Conservation (phyloP, 2,797 vertebrate species). For the Sebastes trivittatus region DNA sequence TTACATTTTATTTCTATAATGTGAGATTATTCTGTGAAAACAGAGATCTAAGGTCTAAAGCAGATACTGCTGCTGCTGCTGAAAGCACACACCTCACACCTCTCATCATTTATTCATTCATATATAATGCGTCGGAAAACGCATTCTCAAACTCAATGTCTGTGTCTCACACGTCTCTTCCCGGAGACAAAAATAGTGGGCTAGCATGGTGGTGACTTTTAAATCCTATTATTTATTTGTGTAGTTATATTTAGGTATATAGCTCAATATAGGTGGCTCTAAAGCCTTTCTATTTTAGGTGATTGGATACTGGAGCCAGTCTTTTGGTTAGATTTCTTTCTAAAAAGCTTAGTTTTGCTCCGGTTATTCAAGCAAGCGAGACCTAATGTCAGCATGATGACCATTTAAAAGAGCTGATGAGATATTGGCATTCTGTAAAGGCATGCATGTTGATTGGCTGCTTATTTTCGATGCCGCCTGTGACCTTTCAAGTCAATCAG, state of each 20-base stretch:
- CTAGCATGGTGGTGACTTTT: not conserved
- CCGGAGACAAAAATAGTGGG: constrained; percentile 4
- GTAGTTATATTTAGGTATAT: constrained; percentile 2
- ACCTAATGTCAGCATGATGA: constrained; percentile 39
- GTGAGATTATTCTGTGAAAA: constrained; percentile 17
- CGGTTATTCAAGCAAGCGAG: constrained; percentile 20
- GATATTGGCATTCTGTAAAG: constrained; percentile 62
- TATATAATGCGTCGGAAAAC: constrained; percentile 28
- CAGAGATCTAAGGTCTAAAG: constrained; percentile 9
- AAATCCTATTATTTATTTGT: constrained; percentile 31
- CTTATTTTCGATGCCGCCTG: constrained; percentile 61
- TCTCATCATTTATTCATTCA: constrained; percentile 57
- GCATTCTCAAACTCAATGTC: constrained; percentile 18
- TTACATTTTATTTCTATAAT: not conserved
- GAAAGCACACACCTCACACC: constrained; percentile 14
- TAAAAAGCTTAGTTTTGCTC: constrained; percentile 23
- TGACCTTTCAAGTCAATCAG: constrained; percentile 75
- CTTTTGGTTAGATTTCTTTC: not conserved
- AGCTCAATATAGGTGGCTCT: not conserved
- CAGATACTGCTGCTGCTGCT: constrained; percentile 7
- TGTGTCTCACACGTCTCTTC: not conserved
- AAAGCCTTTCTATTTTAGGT: not conserved
- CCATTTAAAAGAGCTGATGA: constrained; percentile 53
- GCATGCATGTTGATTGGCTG: constrained; percentile 72
- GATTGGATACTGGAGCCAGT: not conserved